A percentile compares a stretch with the other conserved stretches of the same genome.
Evolutionary conservation across 2,888 invertebrate genomes (phyloP).

Genomic region (Drosophila falleni): DNA sequence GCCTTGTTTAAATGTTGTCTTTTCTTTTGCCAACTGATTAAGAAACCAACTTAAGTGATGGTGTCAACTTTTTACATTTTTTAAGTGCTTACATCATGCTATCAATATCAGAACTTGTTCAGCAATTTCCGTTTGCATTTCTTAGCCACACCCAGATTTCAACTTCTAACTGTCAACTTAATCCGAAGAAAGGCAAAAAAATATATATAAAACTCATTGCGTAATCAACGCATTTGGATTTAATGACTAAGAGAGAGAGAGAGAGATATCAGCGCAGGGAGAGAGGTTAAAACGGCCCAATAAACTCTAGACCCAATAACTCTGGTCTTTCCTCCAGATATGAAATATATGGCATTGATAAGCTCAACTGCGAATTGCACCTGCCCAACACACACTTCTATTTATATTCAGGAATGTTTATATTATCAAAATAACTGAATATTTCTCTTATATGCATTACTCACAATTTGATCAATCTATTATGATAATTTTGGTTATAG

Average conservation of each 20-base stretch:
- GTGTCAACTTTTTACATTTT: conserved; percentile 20
- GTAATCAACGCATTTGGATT: conserved; percentile 64
- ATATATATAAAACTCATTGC: conserved; percentile 35
- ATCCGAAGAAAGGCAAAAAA: conserved; percentile 20
- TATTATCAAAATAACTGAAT: background rate
- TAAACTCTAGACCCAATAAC: conserved; percentile 54
- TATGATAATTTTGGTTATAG: background rate
- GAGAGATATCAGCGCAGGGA: background rate
- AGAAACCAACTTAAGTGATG: conserved; percentile 12
- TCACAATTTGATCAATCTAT: background rate
- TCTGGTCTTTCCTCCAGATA: conserved; percentile 39
- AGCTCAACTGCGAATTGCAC: conserved; percentile 57
- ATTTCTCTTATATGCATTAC: conserved; percentile 1
- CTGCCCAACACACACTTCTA: conserved; percentile 21
- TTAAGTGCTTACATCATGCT: conserved; percentile 48
- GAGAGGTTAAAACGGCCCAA: background rate
- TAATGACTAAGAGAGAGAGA: conserved; percentile 13
- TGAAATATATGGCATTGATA: conserved; percentile 68
- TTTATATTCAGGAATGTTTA: conserved; percentile 18
- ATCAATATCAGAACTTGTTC: conserved; percentile 22
- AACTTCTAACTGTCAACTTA: background rate
- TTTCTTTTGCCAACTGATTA: conserved; percentile 14
- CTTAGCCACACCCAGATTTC: conserved; percentile 16
- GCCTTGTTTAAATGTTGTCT: conserved; percentile 13
- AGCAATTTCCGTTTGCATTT: conserved; percentile 41